Evolutionary conservation across 2,888 invertebrate genomes (phyloP).

Genomic region (Sisyra terminalis): DNA sequence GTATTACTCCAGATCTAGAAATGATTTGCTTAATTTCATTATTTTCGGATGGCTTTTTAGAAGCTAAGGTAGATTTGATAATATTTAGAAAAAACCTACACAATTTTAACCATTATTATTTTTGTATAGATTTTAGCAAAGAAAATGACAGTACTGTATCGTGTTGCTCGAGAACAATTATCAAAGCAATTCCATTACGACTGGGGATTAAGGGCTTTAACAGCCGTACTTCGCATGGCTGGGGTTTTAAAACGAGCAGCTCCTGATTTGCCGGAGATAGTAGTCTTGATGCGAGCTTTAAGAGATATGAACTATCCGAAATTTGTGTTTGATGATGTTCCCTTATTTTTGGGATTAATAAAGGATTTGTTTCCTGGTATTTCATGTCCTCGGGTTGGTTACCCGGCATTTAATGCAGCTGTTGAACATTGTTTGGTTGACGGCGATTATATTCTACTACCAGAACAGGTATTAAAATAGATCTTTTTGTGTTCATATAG

Average conservation of each 20-base stretch:
- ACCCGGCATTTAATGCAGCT: constrained; percentile 72
- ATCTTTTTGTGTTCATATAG: not conserved
- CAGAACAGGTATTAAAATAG: constrained; percentile 41
- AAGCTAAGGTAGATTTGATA: constrained; percentile 51
- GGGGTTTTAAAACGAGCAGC: constrained; percentile 70
- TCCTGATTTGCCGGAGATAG: constrained; percentile 63
- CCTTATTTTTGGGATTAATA: constrained; percentile 73
- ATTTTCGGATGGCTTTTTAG: constrained; percentile 81
- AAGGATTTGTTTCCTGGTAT: constrained; percentile 81
- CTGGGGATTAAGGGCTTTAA: constrained; percentile 83
- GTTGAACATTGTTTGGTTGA: constrained; percentile 50
- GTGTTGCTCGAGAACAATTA: constrained; percentile 69
- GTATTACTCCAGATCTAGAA: constrained; percentile 81
- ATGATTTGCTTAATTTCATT: constrained; percentile 84
- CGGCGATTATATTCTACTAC: constrained; percentile 49
- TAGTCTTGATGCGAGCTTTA: constrained; percentile 80
- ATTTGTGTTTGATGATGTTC: constrained; percentile 83
- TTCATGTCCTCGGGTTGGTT: constrained; percentile 74
- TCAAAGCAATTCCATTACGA: constrained; percentile 91
- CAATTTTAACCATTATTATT: not conserved
- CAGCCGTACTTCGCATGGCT: constrained; percentile 81
- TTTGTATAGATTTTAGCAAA: constrained; percentile 54
- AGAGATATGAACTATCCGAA: constrained; percentile 90
- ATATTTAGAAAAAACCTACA: constrained; percentile 2
- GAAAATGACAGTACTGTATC: constrained; percentile 86